phyloP scores from a whole-genome alignment of 2,888 invertebrate species.

The Leistus spinibarbis region DNA sequence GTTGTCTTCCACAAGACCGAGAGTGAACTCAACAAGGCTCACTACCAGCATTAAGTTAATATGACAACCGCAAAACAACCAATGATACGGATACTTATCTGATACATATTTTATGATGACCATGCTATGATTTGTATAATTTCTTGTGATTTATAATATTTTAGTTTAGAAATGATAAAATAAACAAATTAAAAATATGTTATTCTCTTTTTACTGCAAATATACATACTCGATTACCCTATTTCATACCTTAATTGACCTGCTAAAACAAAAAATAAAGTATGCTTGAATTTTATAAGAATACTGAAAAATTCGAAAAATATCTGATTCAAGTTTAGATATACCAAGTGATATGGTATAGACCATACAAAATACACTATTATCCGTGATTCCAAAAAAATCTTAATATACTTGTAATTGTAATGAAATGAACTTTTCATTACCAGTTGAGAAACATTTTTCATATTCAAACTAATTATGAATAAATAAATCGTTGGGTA shows the following conservation, averaged over 20 bases:
- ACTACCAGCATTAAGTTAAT: slow-evolving; percentile 14
- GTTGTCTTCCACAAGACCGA: slow-evolving; percentile 65
- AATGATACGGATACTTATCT: background rate
- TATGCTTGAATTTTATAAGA: no score
- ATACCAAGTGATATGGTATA: no score
- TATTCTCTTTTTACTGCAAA: background rate
- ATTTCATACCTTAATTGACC: background rate
- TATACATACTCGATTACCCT: background rate
- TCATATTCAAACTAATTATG: no score
- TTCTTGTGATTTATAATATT: background rate
- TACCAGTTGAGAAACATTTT: no score
- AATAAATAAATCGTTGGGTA: no score
- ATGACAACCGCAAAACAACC: background rate
- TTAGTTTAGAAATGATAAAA: background rate
- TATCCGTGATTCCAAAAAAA: no score
- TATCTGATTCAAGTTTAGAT: no score
- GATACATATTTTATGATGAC: background rate
- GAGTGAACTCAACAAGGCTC: slow-evolving; percentile 26
- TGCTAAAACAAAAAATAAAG: no score
- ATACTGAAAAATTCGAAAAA: no score
- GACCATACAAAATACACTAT: no score
- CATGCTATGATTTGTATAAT: background rate
- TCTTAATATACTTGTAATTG: no score
- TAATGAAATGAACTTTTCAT: no score
- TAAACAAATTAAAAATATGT: background rate